Evolutionary conservation across 2,888 invertebrate genomes (phyloP).

Genomic region (Bibio marci): DNA sequence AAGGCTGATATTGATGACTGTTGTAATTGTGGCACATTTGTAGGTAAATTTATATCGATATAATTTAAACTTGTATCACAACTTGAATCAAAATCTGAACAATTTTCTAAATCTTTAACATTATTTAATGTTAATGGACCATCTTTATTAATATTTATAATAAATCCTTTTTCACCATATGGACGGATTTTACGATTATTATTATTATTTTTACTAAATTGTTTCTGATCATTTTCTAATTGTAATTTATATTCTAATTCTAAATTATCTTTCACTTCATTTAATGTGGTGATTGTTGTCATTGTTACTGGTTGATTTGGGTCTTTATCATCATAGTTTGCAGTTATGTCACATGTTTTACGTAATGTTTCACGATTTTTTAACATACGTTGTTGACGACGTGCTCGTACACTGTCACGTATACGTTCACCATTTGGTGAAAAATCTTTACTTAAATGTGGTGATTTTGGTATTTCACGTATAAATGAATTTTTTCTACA

Average conservation of each 20-base stretch:
- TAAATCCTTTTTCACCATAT: constrained; percentile 27
- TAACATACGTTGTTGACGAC: constrained; percentile 19
- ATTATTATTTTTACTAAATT: constrained; percentile 14
- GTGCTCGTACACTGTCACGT: constrained; percentile 27
- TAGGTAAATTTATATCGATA: constrained; percentile 24
- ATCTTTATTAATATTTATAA: constrained; percentile 22
- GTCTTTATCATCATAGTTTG: constrained; percentile 4
- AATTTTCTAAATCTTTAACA: constrained; percentile 27
- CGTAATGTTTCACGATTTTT: constrained; percentile 11
- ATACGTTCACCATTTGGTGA: constrained; percentile 28
- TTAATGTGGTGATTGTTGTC: not conserved
- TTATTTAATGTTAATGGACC: constrained; percentile 23
- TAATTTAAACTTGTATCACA: constrained; percentile 29
- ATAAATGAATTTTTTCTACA: constrained; percentile 5
- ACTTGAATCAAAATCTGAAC: constrained; percentile 29
- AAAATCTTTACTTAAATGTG: constrained; percentile 29
- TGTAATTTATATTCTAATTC: constrained; percentile 4
- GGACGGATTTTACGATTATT: constrained; percentile 17
- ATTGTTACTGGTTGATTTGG: not conserved
- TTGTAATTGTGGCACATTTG: not conserved
- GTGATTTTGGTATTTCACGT: constrained; percentile 26
- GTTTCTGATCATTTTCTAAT: constrained; percentile 20
- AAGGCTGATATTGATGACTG: not conserved
- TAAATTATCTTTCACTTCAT: not conserved
- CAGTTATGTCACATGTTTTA: constrained; percentile 5